Evolutionary conservation across 2,888 invertebrate species (phyloP), one percentile per base, ranked within the genome.

Genomic region (Fissipunctia ypsillon): DNA sequence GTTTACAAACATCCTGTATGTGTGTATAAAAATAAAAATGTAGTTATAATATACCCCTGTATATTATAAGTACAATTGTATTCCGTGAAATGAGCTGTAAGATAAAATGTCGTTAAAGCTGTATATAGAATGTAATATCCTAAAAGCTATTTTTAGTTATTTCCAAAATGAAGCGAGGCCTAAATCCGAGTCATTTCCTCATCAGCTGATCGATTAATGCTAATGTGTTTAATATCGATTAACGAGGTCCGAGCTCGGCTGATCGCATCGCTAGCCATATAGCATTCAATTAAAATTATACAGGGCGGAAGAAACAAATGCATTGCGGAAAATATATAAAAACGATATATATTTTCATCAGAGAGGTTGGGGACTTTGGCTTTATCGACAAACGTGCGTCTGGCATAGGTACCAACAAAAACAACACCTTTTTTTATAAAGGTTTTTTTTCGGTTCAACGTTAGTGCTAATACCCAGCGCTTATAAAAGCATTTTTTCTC

Each of bases 181-280:
- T 88, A 86, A 87, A 89, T 91, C 83, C 68, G 75, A 84, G 84
- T 89, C 79, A 87, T 81, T 89, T 90, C 88, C 90, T 84, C 72
- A 83, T 87, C 76, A 80, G 80, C 84, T 83, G 81, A 86, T 87
- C 84, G 86, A 84, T 85, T 92, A 45, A 73, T 57, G n/a, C 25
- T 64, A 41, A 91, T 90, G 85, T 86, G 89, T 88, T 93, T 91
- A 91, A 83, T 88, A 90, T 90, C 88, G 89, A 91, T 89, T 90
- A 88, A 88, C 85, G 78, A 82, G 71, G 84, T 81, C 69, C 80
- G 71, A 76, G 80, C 73, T 67, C 76, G 52, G 60, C 80, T 77
- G 67, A 73, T 71, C 76, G 69, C 68, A 57, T 65, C 84, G 82
- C 79, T 79, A 81, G 83, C 79, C 83, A 86, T 82, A 87, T 88